Evolutionary conservation across 2,888 invertebrate genomes (phyloP), one percentile per base, ranked within the genome.

Genomic region (Eretmocerus hayati): DNA sequence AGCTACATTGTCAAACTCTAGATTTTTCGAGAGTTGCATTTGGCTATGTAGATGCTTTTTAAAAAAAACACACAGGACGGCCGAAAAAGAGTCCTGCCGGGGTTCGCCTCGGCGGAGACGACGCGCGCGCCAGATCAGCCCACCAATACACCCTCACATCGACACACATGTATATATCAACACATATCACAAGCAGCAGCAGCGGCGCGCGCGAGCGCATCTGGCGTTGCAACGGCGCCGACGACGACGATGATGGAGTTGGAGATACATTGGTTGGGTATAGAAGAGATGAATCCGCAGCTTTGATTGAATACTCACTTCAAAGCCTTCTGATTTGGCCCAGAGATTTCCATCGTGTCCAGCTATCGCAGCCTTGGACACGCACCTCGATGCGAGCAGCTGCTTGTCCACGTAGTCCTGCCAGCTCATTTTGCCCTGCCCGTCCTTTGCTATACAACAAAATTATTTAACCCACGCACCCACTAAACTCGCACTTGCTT

Each of bases 401-500:
- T 92, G 92, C 83, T 90, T 91, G 81, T 91, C 91, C 78, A 92
- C 89, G 82, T 92, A 92, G 86, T 91, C 91, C 87, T 92, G 91
- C 92, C 92, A 92, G 87, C 90, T 91, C 91, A 91, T 91, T 64
- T 63, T 61, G 52, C 58, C 60, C 26, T 11, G 6, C 26, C n/a
- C n/a, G n/a, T n/a, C n/a, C n/a, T n/a, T n/a, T n/a, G n/a, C n/a
- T n/a, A n/a, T n/a, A n/a, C n/a, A n/a, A n/a, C n/a, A n/a, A n/a
- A n/a, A n/a, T n/a, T n/a, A n/a, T n/a, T n/a, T n/a, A n/a, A n/a
- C n/a, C n/a, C n/a, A n/a, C n/a, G n/a, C n/a, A n/a, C n/a, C n/a
- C n/a, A n/a, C n/a, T n/a, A n/a, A n/a, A n/a, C n/a, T n/a, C n/a
- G n/a, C n/a, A n/a, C n/a, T n/a, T n/a, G n/a, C n/a, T n/a, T n/a